A percentile compares a stretch with the other conserved stretches of the same genome.
These are phyloP conservation scores for Eulemur macaco DNA, from an alignment of 2,113 vertebrate species.

Conservation along the genomic window DNA sequence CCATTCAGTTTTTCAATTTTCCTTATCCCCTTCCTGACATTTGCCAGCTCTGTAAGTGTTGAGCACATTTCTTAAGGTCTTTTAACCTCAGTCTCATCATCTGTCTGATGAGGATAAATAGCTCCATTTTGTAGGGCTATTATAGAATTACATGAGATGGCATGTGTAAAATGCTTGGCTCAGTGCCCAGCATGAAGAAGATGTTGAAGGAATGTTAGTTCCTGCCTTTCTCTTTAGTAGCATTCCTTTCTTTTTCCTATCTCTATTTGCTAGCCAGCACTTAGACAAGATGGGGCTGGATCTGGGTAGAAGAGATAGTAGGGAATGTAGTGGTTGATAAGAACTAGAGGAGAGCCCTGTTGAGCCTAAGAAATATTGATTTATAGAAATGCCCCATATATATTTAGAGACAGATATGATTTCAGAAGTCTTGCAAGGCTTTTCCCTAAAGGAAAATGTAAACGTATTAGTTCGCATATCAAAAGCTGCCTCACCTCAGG, in stretches of 20 bases:
- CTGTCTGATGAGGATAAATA: background rate
- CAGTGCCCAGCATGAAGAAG: background rate
- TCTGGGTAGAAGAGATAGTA: background rate
- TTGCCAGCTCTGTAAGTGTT: slow-evolving; percentile 23
- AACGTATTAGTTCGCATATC: no score
- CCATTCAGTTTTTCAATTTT: background rate
- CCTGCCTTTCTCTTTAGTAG: background rate
- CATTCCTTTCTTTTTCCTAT: background rate
- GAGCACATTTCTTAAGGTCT: background rate
- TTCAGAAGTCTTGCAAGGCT: no score
- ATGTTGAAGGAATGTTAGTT: background rate
- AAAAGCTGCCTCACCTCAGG: no score
- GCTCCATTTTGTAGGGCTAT: background rate
- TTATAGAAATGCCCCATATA: no score
- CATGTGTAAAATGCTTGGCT: slow-evolving; percentile 18
- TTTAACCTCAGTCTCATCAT: background rate
- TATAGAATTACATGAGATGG: background rate
- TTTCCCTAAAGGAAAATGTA: no score
- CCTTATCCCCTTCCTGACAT: background rate
- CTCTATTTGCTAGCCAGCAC: background rate
- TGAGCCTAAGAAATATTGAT: no score
- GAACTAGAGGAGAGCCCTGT: background rate
- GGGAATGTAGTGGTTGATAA: background rate
- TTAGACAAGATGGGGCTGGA: background rate
- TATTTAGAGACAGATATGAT: no score